Percentiles rank a stretch among this genome's conserved stretches.
phyloP scores from a whole-genome alignment of 2,113 vertebrate genomes.

The Coryphaenoides rupestris region DNA sequence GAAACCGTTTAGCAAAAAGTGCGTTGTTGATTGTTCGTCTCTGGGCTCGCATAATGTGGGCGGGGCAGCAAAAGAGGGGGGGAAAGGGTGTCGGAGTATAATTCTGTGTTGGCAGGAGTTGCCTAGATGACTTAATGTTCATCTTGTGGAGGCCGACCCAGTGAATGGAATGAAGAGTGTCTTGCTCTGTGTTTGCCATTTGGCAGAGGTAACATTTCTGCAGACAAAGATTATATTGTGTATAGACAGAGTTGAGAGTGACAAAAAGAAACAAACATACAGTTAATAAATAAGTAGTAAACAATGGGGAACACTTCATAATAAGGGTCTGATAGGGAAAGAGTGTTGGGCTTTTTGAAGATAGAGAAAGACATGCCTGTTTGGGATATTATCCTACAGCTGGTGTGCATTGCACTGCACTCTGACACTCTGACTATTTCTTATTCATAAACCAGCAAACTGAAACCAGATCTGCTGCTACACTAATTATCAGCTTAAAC shows the following conservation, averaged over 20 bases:
- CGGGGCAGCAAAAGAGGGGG: not conserved
- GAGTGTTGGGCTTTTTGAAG: not conserved
- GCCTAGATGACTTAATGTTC: conserved; percentile 60
- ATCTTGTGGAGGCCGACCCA: conserved; percentile 51
- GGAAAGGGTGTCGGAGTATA: conserved; percentile 31
- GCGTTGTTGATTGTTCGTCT: conserved; percentile 47
- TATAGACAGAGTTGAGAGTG: not conserved
- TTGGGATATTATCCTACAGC: conserved; percentile 29
- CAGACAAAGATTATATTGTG: not conserved
- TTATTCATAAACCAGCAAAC: conserved; percentile 45
- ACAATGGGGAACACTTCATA: not conserved
- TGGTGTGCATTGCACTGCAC: conserved; percentile 35
- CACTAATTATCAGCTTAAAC: conserved; percentile 3
- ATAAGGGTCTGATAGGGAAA: not conserved
- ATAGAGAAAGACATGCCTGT: not conserved
- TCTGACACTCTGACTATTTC: conserved; percentile 28
- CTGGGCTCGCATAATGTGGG: conserved; percentile 28
- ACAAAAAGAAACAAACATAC: not conserved
- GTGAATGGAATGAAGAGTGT: conserved; percentile 13
- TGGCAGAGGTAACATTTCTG: not conserved
- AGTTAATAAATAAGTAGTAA: no score
- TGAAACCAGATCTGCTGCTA: conserved; percentile 36
- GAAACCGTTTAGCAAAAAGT: conserved; percentile 43
- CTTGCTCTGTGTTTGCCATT: not conserved
- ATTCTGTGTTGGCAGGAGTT: conserved; percentile 49